phyloP scores from a whole-genome alignment of 1,140 invertebrate genomes.

The Himalopsyche phryganea region DNA sequence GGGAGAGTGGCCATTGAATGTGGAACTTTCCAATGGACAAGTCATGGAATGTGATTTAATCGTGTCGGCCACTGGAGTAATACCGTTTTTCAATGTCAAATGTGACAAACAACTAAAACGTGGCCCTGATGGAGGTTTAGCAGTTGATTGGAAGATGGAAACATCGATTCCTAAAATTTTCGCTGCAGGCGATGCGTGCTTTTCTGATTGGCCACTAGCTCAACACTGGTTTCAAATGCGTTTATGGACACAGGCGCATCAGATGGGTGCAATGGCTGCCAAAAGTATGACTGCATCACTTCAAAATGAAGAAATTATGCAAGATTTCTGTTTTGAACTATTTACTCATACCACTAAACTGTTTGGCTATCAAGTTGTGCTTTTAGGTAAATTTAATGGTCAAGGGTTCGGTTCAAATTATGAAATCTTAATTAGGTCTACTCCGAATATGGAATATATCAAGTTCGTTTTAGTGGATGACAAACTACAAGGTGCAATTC shows the following conservation, averaged over 20 bases:
- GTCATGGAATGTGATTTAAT: conserved; percentile 84
- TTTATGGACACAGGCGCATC: conserved; percentile 95
- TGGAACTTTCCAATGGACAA: conserved; percentile 72
- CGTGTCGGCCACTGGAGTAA: conserved; percentile 93
- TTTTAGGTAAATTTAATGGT: conserved; percentile 92
- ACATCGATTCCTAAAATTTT: conserved; percentile 78
- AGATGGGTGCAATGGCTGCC: conserved; percentile 94
- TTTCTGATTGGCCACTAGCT: conserved; percentile 70
- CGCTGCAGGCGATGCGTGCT: conserved; percentile 93
- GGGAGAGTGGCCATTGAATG: conserved; percentile 66
- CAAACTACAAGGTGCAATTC: conserved; percentile 84
- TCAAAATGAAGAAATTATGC: conserved; percentile 62
- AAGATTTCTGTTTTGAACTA: conserved; percentile 96
- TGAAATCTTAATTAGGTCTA: conserved; percentile 84
- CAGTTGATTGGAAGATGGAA: conserved; percentile 83
- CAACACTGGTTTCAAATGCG: conserved; percentile 95
- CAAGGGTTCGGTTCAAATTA: conserved; percentile 82
- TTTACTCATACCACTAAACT: conserved; percentile 95
- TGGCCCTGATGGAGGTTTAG: conserved; percentile 70
- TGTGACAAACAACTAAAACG: conserved; percentile 57
- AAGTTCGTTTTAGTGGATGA: conserved; percentile 88
- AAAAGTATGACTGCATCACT: conserved; percentile 77
- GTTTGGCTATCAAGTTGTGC: conserved; percentile 91
- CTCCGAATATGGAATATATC: conserved; percentile 80
- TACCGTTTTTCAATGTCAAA: conserved; percentile 61